A percentile compares a stretch with the other conserved stretches of the same genome.
These are phyloP conservation scores for Coilia nasus DNA, from an alignment of 2,797 vertebrate genomes.

Conservation along the genomic window DNA sequence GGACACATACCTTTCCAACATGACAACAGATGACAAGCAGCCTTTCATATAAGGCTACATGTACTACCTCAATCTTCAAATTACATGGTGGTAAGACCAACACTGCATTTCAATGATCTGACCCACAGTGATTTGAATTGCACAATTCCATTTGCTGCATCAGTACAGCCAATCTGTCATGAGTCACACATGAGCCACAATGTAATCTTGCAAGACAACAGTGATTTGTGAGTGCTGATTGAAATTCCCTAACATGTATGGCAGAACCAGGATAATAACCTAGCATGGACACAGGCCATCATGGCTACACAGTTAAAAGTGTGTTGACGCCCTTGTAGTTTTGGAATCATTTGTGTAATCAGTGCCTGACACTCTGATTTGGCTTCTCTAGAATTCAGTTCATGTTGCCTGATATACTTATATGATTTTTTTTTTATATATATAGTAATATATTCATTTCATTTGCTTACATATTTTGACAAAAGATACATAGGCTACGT, in stretches of 20 bases:
- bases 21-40: not conserved
- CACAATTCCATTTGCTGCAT: not conserved
- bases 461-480: slow-evolving; percentile 1
- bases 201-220: not conserved
- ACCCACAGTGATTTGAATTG: not conserved
- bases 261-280: slow-evolving; percentile 16
- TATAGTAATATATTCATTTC: not conserved
- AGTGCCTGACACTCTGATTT: not conserved
- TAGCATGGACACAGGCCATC: not conserved
- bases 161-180: not conserved
- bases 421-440: not conserved
- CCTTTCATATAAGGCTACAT: not conserved
- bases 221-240: not conserved
- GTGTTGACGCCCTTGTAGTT: not conserved
- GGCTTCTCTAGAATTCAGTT: slow-evolving; percentile 14
- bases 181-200: not conserved
- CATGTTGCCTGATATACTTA: slow-evolving; percentile 2
- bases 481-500: slow-evolving; percentile 36
- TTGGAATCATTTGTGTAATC: not conserved
- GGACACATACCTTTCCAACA: not conserved
- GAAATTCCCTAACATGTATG: not conserved
- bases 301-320: not conserved
- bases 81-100: not conserved
- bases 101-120: not conserved
- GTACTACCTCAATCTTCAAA: not conserved